Evolutionary conservation across 2,797 vertebrate species (phyloP).

Genomic region (Delichon dasypus): DNA sequence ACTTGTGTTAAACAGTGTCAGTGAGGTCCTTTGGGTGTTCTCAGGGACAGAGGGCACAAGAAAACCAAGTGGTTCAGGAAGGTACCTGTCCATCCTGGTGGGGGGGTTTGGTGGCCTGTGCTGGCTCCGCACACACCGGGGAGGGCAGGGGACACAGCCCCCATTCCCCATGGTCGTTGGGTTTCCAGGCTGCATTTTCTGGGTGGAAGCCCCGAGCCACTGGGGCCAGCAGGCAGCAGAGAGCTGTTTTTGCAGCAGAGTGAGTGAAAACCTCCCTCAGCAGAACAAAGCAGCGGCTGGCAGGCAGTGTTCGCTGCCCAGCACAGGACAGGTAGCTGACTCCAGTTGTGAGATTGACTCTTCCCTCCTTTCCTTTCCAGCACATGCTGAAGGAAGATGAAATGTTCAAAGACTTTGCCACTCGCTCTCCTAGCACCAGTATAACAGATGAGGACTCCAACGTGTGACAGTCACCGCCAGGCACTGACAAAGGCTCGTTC

Average conservation of each 20-base stretch:
- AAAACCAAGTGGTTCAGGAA: not conserved
- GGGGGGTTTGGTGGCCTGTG: not conserved
- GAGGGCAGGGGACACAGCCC: not conserved
- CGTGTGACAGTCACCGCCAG: constrained; percentile 76
- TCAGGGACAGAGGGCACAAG: not conserved
- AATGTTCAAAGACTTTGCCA: constrained; percentile 89
- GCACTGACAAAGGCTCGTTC: not conserved
- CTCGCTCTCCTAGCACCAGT: constrained; percentile 86
- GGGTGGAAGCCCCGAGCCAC: rapidly evolving
- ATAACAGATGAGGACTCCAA: constrained; percentile 92
- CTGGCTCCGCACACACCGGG: not conserved
- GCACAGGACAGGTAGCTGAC: not conserved
- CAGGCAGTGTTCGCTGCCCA: not conserved
- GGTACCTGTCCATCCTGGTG: not conserved
- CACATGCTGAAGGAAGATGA: constrained; percentile 98
- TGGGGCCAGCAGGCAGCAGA: not conserved
- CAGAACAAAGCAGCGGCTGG: not conserved
- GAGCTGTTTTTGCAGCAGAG: not conserved
- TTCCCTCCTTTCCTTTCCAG: constrained; percentile 71
- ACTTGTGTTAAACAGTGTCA: not conserved
- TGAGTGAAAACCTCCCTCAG: not conserved
- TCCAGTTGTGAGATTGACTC: not conserved
- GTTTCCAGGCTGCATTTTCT: not conserved
- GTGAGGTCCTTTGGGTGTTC: not conserved
- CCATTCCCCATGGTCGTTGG: rapidly evolving